Percentiles rank a stretch among this genome's conserved stretches.
phyloP scores from a whole-genome alignment of 2,888 invertebrate genomes.

The Oeneis ivallda region DNA sequence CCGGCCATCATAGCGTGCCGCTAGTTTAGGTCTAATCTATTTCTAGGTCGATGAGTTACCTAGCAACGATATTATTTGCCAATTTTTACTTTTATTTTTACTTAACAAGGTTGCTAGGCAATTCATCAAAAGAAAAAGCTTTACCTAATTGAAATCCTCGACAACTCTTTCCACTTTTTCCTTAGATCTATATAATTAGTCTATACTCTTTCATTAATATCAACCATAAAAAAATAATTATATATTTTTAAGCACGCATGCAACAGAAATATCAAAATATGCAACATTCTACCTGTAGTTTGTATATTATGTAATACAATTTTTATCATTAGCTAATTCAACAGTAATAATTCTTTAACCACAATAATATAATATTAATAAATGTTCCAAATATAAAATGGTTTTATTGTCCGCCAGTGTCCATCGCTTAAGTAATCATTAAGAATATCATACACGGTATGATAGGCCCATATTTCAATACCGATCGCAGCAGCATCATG shows the following conservation, averaged over 20 bases:
- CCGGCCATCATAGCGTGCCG: too few species aligned
- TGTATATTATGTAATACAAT: background rate
- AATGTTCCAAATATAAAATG: background rate
- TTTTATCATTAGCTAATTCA: background rate
- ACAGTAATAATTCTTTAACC: background rate
- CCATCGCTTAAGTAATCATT: too few species aligned
- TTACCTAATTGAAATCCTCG: too few species aligned
- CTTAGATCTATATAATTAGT: background rate
- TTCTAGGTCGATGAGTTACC: too few species aligned
- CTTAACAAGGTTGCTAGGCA: too few species aligned
- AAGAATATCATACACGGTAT: too few species aligned
- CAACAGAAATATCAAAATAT: constrained; percentile 15
- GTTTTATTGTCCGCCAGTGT: background rate
- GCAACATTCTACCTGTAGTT: background rate
- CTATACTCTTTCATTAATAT: background rate
- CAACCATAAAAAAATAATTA: background rate
- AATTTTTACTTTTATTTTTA: too few species aligned
- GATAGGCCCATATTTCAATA: background rate
- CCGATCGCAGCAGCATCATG: too few species aligned
- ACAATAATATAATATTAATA: background rate
- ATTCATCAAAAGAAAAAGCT: too few species aligned
- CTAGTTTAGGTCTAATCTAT: too few species aligned
- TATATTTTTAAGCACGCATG: constrained; percentile 1
- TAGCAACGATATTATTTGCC: too few species aligned
- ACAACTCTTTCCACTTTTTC: background rate